These are phyloP conservation scores for Dunckerocampus dactyliophorus DNA, from an alignment of 2,113 vertebrate genomes.

Conservation along the genomic window DNA sequence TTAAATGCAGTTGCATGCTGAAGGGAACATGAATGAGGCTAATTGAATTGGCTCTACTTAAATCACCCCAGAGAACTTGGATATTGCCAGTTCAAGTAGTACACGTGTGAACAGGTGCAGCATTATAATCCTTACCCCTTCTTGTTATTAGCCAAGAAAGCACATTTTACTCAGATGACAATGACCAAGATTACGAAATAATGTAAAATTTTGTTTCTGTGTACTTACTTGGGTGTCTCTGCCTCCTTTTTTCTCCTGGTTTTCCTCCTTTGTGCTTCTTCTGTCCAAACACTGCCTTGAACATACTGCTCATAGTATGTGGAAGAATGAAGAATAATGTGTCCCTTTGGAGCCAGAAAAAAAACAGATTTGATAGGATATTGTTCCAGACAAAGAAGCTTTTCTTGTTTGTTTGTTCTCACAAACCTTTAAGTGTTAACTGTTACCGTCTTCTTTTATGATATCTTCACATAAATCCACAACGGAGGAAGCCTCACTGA, in stretches of 20 bases:
- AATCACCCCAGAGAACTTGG: slow-evolving; percentile 61
- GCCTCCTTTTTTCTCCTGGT: slow-evolving; percentile 38
- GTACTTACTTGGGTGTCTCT: slow-evolving; percentile 48
- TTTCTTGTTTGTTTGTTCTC: not conserved
- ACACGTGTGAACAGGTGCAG: slow-evolving; percentile 16
- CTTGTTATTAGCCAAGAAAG: not conserved
- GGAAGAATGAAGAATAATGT: not conserved
- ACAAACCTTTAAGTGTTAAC: not conserved
- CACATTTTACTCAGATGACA: not conserved
- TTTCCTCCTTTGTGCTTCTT: slow-evolving; percentile 51
- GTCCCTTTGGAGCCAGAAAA: not conserved
- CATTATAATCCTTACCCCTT: not conserved
- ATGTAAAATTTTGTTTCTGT: not conserved
- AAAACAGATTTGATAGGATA: not conserved
- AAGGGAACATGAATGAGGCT: slow-evolving; percentile 66
- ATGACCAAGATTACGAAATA: not conserved
- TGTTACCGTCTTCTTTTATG: not conserved
- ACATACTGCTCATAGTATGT: slow-evolving; percentile 41
- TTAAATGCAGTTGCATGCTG: slow-evolving; percentile 56
- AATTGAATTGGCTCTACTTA: slow-evolving; percentile 63
- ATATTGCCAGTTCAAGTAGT: slow-evolving; percentile 39
- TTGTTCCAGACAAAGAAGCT: not conserved
- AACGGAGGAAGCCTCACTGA: not conserved
- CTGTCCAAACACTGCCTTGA: slow-evolving; percentile 66
- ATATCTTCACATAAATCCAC: not conserved